Conservation (phyloP, 2,113 vertebrate genomes). For the Apodemus sylvaticus region DNA sequence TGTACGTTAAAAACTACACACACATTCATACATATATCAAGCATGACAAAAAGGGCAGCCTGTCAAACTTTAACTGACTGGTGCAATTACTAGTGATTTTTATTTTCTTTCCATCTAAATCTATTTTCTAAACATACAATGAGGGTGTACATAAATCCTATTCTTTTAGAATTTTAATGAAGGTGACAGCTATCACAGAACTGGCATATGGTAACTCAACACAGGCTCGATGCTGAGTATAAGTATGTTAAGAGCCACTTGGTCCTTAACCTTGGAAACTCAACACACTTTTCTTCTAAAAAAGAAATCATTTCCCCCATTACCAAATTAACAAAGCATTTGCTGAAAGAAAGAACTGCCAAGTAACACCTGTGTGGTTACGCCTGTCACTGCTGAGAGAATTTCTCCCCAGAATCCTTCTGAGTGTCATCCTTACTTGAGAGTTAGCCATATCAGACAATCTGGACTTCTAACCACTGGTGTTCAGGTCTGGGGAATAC, state of each 20-base stretch:
- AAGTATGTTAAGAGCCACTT: too few relatives aligned
- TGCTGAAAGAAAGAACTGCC: not conserved
- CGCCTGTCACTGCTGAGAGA: slow-evolving; percentile 9
- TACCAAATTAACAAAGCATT: slow-evolving; percentile 41
- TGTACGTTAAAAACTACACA: not conserved
- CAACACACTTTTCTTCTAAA: too few relatives aligned
- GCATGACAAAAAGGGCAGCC: not conserved
- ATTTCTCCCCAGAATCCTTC: not conserved
- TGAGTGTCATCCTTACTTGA: not conserved
- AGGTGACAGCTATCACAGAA: not conserved
- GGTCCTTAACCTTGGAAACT: too few relatives aligned
- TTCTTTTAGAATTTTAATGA: slow-evolving; percentile 19
- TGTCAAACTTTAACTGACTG: not conserved
- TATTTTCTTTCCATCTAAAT: slow-evolving; percentile 22
- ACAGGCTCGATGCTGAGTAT: too few relatives aligned
- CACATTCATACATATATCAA: not conserved
- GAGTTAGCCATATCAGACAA: not conserved
- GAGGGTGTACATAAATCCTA: not conserved
- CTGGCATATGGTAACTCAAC: not conserved
- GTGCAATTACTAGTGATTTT: not conserved
- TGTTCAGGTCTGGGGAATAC: not conserved
- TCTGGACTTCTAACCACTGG: not conserved
- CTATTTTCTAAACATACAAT: slow-evolving; percentile 7
- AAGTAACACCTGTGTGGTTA: rapidly evolving
- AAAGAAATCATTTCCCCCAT: not conserved